Percentiles rank a stretch among this genome's conserved stretches.
Evolutionary conservation across 2,888 invertebrate genomes (phyloP).

Genomic region (Cistogaster globosa): DNA sequence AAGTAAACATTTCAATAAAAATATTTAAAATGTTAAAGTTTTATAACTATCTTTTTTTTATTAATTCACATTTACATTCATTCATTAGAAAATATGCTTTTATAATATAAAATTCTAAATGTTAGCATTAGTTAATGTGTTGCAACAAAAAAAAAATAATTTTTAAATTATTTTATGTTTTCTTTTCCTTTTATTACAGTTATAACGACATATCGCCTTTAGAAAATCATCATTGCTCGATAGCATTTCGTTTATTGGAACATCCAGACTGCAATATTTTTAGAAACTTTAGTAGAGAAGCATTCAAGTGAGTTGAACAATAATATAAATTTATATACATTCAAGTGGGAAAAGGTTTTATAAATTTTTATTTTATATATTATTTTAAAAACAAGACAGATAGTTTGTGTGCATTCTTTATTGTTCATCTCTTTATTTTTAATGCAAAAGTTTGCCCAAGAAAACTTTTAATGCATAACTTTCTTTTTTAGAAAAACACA

Average conservation of each 20-base stretch:
- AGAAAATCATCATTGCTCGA: conserved; percentile 94
- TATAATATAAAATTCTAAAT: neutral
- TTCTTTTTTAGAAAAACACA: neutral
- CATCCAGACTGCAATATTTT: conserved; percentile 92
- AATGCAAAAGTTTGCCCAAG: conserved; percentile 16
- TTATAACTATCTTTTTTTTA: neutral
- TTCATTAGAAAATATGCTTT: neutral
- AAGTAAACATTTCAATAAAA: no score
- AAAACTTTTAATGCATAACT: conserved; percentile 1
- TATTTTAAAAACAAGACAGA: conserved; percentile 3
- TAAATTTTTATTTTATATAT: conserved; percentile 27
- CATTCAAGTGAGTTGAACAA: conserved; percentile 84
- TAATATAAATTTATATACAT: conserved; percentile 6
- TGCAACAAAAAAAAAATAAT: neutral
- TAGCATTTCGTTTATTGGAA: conserved; percentile 91
- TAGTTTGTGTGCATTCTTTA: conserved; percentile 11
- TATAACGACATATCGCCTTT: conserved; percentile 94
- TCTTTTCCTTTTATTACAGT: conserved; percentile 73
- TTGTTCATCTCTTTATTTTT: conserved; percentile 17
- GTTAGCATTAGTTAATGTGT: neutral
- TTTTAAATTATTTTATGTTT: conserved; percentile 11
- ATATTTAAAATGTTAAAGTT: no score
- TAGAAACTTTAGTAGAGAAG: conserved; percentile 86
- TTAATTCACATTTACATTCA: no score
- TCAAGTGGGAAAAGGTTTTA: neutral